A percentile compares a stretch with the other conserved stretches of the same genome.
These are phyloP conservation scores for Fulmarus glacialis DNA, from an alignment of 2,113 vertebrate species.

Conservation along the genomic window DNA sequence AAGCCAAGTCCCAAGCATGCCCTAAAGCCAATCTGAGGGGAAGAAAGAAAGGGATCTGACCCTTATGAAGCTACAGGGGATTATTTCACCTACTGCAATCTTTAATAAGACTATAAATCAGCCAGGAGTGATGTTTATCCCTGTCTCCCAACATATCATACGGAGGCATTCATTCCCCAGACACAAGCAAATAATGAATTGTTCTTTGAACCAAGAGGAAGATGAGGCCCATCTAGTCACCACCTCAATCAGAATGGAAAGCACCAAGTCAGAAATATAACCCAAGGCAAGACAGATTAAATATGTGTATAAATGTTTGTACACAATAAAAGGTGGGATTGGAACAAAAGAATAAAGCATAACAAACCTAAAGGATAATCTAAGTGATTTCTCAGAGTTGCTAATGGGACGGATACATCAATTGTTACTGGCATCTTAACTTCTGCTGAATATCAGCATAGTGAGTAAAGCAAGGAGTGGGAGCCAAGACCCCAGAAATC, in stretches of 20 bases:
- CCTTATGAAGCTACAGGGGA: slow-evolving; percentile 9
- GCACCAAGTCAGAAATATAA: slow-evolving; percentile 52
- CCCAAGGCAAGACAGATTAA: slow-evolving; percentile 52
- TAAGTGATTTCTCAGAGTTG: neutral
- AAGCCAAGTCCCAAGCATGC: slow-evolving; percentile 51
- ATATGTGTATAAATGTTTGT: slow-evolving; percentile 34
- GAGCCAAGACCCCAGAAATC: neutral
- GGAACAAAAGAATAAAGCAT: slow-evolving; percentile 3
- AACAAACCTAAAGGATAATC: neutral
- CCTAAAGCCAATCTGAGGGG: slow-evolving; percentile 48
- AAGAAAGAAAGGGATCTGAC: slow-evolving; percentile 29
- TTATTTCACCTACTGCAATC: slow-evolving; percentile 62
- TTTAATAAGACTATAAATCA: slow-evolving; percentile 76
- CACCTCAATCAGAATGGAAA: slow-evolving; percentile 70
- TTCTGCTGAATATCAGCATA: slow-evolving; percentile 1
- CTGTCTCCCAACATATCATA: slow-evolving; percentile 39
- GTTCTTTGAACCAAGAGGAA: slow-evolving; percentile 65
- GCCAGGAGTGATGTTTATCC: slow-evolving; percentile 58
- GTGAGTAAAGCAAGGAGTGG: neutral
- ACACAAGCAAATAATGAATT: slow-evolving; percentile 71
- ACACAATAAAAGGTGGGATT: slow-evolving; percentile 15
- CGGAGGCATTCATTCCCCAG: slow-evolving; percentile 47
- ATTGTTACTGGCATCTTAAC: neutral
- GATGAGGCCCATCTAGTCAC: slow-evolving; percentile 36
- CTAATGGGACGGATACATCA: neutral